phyloP scores from a whole-genome alignment of 2,797 vertebrate genomes.

The Chloroceryle inda region DNA sequence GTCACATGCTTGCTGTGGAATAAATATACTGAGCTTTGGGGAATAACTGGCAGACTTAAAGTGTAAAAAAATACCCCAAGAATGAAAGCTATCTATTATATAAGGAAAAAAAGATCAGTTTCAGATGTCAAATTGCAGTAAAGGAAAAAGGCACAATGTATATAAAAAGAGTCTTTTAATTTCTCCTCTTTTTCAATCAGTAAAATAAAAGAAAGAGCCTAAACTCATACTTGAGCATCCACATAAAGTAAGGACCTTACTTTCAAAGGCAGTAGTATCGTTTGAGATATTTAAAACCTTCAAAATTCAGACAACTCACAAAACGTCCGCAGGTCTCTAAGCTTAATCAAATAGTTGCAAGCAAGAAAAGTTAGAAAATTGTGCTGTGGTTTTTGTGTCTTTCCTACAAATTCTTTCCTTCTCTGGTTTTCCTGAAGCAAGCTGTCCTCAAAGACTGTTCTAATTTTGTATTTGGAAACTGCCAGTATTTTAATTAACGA shows the following conservation, averaged over 20 bases:
- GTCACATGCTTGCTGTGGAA: constrained; percentile 25
- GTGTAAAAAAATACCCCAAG: neutral
- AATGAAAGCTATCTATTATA: neutral
- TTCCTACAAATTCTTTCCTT: neutral
- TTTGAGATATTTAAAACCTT: neutral
- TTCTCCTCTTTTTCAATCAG: neutral
- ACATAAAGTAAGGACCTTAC: neutral
- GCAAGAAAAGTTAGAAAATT: neutral
- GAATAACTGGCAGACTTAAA: neutral
- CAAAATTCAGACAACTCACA: neutral
- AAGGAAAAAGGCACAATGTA: neutral
- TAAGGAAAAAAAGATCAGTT: neutral
- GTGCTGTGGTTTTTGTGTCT: neutral
- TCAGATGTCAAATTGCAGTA: neutral
- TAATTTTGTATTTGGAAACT: neutral
- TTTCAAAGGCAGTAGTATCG: neutral
- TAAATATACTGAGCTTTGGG: constrained; percentile 33
- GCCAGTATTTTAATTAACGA: neutral
- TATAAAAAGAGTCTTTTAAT: neutral
- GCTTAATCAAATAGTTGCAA: neutral
- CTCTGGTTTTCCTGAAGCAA: neutral
- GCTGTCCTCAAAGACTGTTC: neutral
- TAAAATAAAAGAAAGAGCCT: neutral
- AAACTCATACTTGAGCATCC: neutral
- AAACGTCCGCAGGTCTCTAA: neutral